Base-by-base conservation (phyloP, 2,797 vertebrate species). In the Gorsachius magnificus region DNA sequence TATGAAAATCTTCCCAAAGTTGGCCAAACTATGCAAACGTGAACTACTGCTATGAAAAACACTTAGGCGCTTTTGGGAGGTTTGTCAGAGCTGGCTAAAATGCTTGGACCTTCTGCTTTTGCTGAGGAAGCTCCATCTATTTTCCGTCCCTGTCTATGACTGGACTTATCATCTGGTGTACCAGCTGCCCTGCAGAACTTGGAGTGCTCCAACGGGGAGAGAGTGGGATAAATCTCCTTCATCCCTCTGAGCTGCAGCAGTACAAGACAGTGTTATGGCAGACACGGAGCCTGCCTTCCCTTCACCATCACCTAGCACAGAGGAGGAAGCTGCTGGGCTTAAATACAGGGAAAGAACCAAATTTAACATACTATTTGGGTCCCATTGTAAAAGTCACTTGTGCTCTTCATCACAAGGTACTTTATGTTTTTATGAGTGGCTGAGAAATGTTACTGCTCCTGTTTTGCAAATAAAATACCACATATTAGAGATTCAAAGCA, bases 141-240 rank as follows among this genome's bases (percentile, higher is more conserved):
- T 74, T 10, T 9, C 13, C 36, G 7, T 60, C 22, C 20, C 29
- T 41, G 5, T 72, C 31, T 71, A 2, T 0, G 5, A 66, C 7
- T 43, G 24, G n/a, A n/a, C 2, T 69, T 70, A 28, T 0, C 25
- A 33, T 6, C 35, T 50, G 19, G 21, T 1, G 0, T 15, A 26
- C 45, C 33, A 74, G 8, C 26, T 74, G 25, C 17, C 35, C 50
- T 66, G 29, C 29, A 43, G 35, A 41, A 17, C 26, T 68, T 6
- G 3, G 45, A 18, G 13, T 66, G 10, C 36, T 85, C 58, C 26
- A 51, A 18, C 19, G 35, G 12, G 25, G 13, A 79, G 36, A 54
- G 31, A 76, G 19, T 4, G 15, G 6, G 19, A 57, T 41, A 61
- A 76, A 76, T 5, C 17, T 86, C 6, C 18, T 51, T 61, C 58